Evolutionary conservation across 35 echinoderm and acorn worm species (phyloP), one percentile per base, ranked within the genome.

Genomic region (Apostichopus californicus): DNA sequence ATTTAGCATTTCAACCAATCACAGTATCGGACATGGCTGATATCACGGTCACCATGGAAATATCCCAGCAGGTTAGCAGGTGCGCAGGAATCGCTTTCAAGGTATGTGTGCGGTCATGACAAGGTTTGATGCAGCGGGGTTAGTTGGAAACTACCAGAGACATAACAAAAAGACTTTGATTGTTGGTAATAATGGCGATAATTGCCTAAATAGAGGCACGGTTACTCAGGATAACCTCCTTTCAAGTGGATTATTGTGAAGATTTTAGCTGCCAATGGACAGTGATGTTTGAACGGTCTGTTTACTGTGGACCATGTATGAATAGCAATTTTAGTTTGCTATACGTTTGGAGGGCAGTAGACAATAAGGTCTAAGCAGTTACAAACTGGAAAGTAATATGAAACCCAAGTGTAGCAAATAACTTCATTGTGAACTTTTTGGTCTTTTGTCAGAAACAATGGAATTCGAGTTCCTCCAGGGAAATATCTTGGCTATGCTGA

Each of bases 21-120:
- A 68, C 13, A 89, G n/a, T 2, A 75, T 89, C 68, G 34, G 46
- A 73, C 8, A 20, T 71, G 6, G 61, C n/a, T 18, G 46, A 89
- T 75, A 72, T 89, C 17, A 52, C 64, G 8, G 86, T 89, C 23
- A 66, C 86, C 86, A 89, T 72, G 63, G 14, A 58, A 72, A 89
- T 85, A 73, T 20, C 86, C 61, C 86, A 89, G 68, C 86, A 63
- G 86, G 68, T 66, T 71, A 88, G 68, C 86, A 89, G 86, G 86
- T 89, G 86, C 68, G 24, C 86, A 72, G 63, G 57, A 71, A 64
- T 68, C 60, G 72, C 56, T 55, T 18, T n/a, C 81, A 58, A 85
- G 56, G 81, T 59, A 58, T 85, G 81, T 85, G 71, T 59, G 81
- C 58, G 81, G 81, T 22, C 22, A 81, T 46, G 78, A 52, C 17